Evolutionary conservation across 2,797 vertebrate species (phyloP), one percentile per base, ranked within the genome.

Genomic region (Podarcis siculus): DNA sequence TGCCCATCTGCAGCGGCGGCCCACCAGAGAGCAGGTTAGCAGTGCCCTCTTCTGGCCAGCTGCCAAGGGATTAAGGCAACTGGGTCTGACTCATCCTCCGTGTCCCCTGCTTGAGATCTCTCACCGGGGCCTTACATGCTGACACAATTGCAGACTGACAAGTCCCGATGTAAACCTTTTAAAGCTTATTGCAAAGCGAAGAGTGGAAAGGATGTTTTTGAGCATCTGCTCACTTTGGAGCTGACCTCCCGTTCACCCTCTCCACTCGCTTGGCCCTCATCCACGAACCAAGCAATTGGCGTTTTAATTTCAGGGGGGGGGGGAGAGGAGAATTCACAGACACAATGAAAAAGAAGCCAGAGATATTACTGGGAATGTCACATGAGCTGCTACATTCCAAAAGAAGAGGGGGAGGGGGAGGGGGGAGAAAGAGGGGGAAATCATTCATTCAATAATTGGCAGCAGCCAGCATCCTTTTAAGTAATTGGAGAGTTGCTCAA

Each of bases 191-290:
- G 66, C 77, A 69, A 35, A 69, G n/a, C 8, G 17, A n/a, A 76
- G 75, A 66, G 83, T 32, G 73, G 67, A 79, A 79, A 37, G 35
- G 69, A 55, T 30, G 21, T 42, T 71, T 58, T 12, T 5, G 66
- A 80, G 49, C 85, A 86, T 72, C 85, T 86, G 66, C 30, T 86
- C 85, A 8, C 32, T 49, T 80, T 80, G 32, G 77, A 64, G 25
- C 13, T 72, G 69, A 32, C 82, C 42, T 83, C 30, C 30, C 30
- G 2, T 17, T 69, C 81, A 69, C 81, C 64, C 67, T 39, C 1
- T 15, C 45, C 23, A 10, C 27, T 30, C 30, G 15, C 30, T 45
- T 3, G n/a, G 76, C 64, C 66, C 64, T 79, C 13, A 7, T 55
- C 42, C 69, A 37, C 42, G 15, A 23, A 64, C 2, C 21, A 13